Base-by-base conservation (phyloP, 2,797 vertebrate genomes). In the Microctenopoma stevenorrisi region DNA sequence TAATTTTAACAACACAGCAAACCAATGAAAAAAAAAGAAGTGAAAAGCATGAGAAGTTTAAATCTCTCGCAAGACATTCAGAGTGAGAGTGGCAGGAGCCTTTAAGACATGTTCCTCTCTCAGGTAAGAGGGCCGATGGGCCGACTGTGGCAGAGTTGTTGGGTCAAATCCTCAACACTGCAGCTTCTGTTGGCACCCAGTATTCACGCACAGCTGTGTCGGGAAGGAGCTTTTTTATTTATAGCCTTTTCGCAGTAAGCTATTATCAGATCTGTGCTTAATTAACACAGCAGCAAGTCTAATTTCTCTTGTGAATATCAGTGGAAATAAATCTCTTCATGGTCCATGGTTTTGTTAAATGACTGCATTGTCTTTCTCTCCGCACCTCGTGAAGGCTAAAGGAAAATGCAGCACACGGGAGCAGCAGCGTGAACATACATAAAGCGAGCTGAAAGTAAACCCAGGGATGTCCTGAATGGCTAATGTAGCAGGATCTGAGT, bases 31-130 rank as follows among this genome's bases (percentile, higher is more conserved):
- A 74, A 35, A 2, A 35, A 16, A 43, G 10, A 73, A 83, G 77
- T 74, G 54, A 54, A 52, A 56, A 44, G 30, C 37, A 35, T 28
- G 54, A 38, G 10, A 79, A 59, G 13, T 3, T 1, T 37, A 73
- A 82, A 60, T 43, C 42, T 64, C 68, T 78, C 38, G 59, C 40
- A 65, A 74, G 46, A 60, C 67, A 64, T 70, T 57, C 14, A 40
- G 49, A 72, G 26, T 70, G 4, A 61, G 82, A 84, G 81, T 86
- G 88, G 86, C 85, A 84, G 75, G 81, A 78, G 82, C 82, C 81
- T 72, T 88, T 81, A 83, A 87, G 77, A 89, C 76, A 38, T 46
- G 18, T 74, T 30, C 50, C 49, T 79, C 60, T 35, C 59, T 43
- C 25, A 33, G 60, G 53, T 38, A 9, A 66, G 30, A 26, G 46